Evolutionary conservation across 1,140 invertebrate species (phyloP).

Genomic region (Drosophila orosa): DNA sequence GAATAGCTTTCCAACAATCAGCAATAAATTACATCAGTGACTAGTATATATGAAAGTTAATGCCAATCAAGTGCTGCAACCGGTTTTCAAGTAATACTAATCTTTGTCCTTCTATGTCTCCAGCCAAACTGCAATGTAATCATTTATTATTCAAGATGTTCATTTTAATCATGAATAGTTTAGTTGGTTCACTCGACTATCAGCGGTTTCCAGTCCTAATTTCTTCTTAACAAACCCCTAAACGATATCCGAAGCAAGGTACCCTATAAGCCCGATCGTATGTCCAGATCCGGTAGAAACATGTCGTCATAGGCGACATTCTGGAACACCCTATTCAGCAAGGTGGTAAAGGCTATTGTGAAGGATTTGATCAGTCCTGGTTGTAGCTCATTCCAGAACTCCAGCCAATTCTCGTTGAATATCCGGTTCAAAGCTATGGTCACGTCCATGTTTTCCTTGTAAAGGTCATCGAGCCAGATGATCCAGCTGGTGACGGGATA

Average conservation of each 20-base stretch:
- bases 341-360: slow-evolving; percentile 3
- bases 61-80: slow-evolving; percentile 21
- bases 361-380: slow-evolving; percentile 23
- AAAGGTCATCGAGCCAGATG: slow-evolving; percentile 46
- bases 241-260: not conserved
- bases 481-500: slow-evolving; percentile 44
- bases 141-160: not conserved
- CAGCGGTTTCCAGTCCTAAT: not conserved
- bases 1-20: slow-evolving; percentile 1
- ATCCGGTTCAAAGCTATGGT: slow-evolving; percentile 38
- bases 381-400: slow-evolving; percentile 57
- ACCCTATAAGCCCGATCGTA: not conserved
- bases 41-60: not conserved
- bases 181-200: not conserved
- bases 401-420: slow-evolving; percentile 59
- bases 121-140: slow-evolving; percentile 15
- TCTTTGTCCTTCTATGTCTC: slow-evolving; percentile 29
- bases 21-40: not conserved
- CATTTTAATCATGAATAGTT: not conserved
- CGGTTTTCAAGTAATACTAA: slow-evolving; percentile 25
- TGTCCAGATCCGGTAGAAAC: slow-evolving; percentile 47
- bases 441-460: slow-evolving; percentile 55
- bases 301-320: slow-evolving; percentile 63
- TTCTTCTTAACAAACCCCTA: too few relatives aligned
- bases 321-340: slow-evolving; percentile 50